Evolutionary conservation across 2,113 vertebrate species (phyloP), one percentile per base, ranked within the genome.

Genomic region (Zapus hudsonius): DNA sequence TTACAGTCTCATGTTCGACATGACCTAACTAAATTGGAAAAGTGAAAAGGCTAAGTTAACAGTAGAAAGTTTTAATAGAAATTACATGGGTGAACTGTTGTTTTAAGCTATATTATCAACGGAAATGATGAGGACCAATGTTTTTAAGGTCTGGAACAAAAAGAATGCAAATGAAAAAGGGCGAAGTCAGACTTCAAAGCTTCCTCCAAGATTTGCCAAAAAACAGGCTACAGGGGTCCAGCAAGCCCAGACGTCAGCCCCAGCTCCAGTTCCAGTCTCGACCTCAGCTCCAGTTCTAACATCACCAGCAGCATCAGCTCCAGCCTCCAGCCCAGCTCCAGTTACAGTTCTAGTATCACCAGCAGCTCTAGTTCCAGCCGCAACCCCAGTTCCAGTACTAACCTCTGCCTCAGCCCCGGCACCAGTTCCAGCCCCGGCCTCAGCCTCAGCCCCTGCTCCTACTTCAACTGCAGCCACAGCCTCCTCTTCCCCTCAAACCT

Each of bases 191-290:
- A 98, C 98, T 88, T 99, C 98, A 87, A 99, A 99, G 95, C 98
- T 99, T 57, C 99, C 99, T 22, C 99, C 99, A 52, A 98, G 99
- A 93, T 99, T 99, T 98, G 99, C 99, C 89, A 99, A 99, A 97
- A 99, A 99, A 94, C 98, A 98, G 87, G 96, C 96, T 66, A 93
- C 98, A 5, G 98, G 98, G n/a, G 96, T 84, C 95, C 97, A 92
- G 69, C 97, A 88, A 81, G 82, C 96, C 13, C 98, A 98, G 87
- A 83, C 97, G 94, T 93, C 98, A 69, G 97, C 98, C 33, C n/a
- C 93, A 7, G 85, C 27, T 66, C 36, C 90, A 74, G 33, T 16
- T 74, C 38, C 74, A 3, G 1, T 78, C 15, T 75, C 52, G 1
- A 16, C 90, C 69, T 67, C 90, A 33, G 61, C 69, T 55, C 9